Base-by-base conservation (phyloP, 2,888 invertebrate species). In the Plagiodera versicolora region DNA sequence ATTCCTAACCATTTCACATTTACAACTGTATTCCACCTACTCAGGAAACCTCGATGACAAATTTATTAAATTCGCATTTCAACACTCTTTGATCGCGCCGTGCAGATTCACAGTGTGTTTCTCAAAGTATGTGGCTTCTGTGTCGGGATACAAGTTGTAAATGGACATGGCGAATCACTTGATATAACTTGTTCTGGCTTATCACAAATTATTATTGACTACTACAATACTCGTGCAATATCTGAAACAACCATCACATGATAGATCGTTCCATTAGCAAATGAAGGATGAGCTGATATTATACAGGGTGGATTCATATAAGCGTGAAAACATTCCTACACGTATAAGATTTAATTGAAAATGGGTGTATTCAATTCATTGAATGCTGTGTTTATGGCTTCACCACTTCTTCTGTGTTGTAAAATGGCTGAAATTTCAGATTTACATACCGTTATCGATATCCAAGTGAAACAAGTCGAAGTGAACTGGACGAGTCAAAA, bases 171-270 rank as follows among this genome's bases (percentile, higher is more conserved):
- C 59, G 56, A 57, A 45, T 53, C 24, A 51, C 52, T 55, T 58
- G 55, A 65, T 70, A 67, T 67, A 66, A 69, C 67, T 65, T 65
- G 66, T 65, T 58, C 65, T 68, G 64, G 67, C 69, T 65, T 69
- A 69, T 66, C 67, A 66, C 63, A 66, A 66, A 69, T 65, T 59
- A 67, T 68, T 70, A 68, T 70, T 69, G 63, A 66, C 66, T 65
- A 61, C 66, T 68, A 39, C 39, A 39, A 39, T 39, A 39, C 39
- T 14, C 39, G 39, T n/a, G 39, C 8, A 14, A 39, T 39, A 39
- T 39, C 39, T 14, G 39, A 39, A 14, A 14, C 14, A 14, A 39
- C 39, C 11, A 11, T 39, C 39, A n/a, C n/a, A 3, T 14, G 39
- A 39, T 39, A 11, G 39, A 39, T 1, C 14, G 39, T 39, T 39